phyloP scores from a whole-genome alignment of 2,113 vertebrate species.

The Burhinus oedicnemus region DNA sequence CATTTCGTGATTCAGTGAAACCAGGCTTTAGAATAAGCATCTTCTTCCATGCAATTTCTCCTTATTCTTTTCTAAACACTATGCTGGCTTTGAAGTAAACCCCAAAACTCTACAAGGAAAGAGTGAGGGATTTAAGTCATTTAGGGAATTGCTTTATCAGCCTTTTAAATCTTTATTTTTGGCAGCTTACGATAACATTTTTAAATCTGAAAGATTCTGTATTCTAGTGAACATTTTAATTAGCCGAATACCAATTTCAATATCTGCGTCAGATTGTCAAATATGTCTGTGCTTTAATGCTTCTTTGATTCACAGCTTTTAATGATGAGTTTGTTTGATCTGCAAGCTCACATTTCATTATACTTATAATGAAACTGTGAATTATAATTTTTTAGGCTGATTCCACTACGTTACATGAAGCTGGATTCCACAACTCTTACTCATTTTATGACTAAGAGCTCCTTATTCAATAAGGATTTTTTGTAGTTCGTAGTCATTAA shows the following conservation, averaged over 20 bases:
- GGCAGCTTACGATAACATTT: neutral
- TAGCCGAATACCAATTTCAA: neutral
- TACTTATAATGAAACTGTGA: neutral
- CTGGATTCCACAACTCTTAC: neutral
- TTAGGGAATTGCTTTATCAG: neutral
- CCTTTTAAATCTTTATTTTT: neutral
- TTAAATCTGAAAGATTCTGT: neutral
- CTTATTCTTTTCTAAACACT: neutral
- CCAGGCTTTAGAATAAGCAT: neutral
- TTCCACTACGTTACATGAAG: neutral
- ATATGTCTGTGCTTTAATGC: neutral
- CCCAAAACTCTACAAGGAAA: neutral
- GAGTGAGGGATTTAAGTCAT: neutral
- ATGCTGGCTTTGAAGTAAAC: neutral
- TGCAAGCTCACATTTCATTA: conserved; percentile 13
- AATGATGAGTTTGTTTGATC: conserved; percentile 9
- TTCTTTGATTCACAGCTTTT: conserved; percentile 22
- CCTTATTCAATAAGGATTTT: neutral
- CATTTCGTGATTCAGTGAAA: neutral
- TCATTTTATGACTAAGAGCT: neutral
- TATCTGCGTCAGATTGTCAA: conserved; percentile 2
- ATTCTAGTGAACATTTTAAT: neutral
- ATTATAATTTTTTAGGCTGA: neutral
- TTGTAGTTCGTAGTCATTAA: neutral
- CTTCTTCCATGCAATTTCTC: neutral